These are phyloP conservation scores for Artemisiospiza belli DNA, from an alignment of 2,113 vertebrate genomes.

Conservation along the genomic window DNA sequence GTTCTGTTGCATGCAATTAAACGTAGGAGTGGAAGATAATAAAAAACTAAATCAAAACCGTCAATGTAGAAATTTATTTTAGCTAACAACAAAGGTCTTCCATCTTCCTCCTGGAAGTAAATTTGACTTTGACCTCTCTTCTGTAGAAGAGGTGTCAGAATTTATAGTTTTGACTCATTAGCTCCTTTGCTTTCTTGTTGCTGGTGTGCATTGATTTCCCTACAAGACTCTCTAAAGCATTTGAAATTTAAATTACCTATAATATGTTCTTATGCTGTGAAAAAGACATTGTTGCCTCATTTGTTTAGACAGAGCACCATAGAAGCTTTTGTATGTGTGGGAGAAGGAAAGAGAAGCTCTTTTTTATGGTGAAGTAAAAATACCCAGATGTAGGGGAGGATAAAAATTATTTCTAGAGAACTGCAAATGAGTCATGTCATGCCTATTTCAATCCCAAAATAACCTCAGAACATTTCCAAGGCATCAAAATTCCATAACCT, in stretches of 20 bases:
- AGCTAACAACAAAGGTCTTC: not conserved
- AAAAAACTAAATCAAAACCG: not conserved
- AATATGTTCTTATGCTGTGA: conserved; percentile 26
- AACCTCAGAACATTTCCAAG: conserved; percentile 31
- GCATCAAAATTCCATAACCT: not conserved
- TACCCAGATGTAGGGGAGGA: conserved; percentile 46
- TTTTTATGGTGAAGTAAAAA: conserved; percentile 41
- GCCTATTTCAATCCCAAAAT: conserved; percentile 48
- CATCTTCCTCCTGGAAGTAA: conserved; percentile 8
- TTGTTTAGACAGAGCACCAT: conserved; percentile 40
- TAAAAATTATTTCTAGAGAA: conserved; percentile 54
- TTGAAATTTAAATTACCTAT: conserved; percentile 45
- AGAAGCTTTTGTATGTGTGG: conserved; percentile 22
- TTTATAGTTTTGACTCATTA: conserved; percentile 35
- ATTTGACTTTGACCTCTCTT: conserved; percentile 34
- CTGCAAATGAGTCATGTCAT: conserved; percentile 47
- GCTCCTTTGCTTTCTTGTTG: conserved; percentile 18
- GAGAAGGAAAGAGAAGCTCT: conserved; percentile 28
- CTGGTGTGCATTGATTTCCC: conserved; percentile 4
- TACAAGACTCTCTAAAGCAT: conserved; percentile 14
- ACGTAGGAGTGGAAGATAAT: not conserved
- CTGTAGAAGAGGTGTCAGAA: conserved; percentile 32
- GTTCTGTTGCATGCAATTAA: not conserved
- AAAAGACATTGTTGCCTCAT: conserved; percentile 18
- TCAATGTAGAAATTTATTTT: not conserved